A percentile compares a stretch with the other conserved stretches of the same genome.
These are phyloP conservation scores for Ochotona princeps DNA, from an alignment of 2,113 vertebrate genomes.

Conservation along the genomic window DNA sequence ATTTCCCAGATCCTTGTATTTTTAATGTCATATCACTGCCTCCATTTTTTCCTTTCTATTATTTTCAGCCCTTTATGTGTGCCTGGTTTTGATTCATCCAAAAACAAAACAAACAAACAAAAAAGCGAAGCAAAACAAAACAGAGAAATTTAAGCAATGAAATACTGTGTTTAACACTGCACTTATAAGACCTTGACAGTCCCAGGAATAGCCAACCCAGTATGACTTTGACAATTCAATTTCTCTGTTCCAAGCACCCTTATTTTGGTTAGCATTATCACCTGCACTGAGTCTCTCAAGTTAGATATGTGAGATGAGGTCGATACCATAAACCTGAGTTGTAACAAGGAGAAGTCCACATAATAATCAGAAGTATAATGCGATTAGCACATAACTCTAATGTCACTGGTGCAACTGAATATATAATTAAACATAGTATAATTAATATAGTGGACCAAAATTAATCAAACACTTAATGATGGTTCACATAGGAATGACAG, in stretches of 20 bases:
- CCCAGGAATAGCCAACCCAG: background rate
- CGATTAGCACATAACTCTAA: background rate
- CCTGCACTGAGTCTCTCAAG: background rate
- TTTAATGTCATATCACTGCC: background rate
- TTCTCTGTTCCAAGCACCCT: background rate
- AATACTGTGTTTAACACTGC: background rate
- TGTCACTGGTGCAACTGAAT: background rate
- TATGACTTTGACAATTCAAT: background rate
- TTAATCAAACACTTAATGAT: background rate
- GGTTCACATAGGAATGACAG: background rate
- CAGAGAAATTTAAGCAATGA: background rate
- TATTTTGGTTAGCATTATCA: background rate
- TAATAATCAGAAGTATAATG: background rate
- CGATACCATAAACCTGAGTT: background rate
- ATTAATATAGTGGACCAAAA: background rate
- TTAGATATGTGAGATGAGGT: background rate
- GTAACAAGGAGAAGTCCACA: background rate
- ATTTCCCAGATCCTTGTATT: background rate
- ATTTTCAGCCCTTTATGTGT: background rate
- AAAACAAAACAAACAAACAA: too few species aligned
- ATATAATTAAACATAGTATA: background rate
- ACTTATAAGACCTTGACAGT: background rate
- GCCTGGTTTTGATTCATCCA: background rate
- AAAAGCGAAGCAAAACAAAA: too few species aligned
- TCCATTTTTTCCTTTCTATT: background rate